Percentiles rank a stretch among this genome's conserved stretches.
Conservation (phyloP, 2,888 invertebrate species). For the Julus scandinavius region DNA sequence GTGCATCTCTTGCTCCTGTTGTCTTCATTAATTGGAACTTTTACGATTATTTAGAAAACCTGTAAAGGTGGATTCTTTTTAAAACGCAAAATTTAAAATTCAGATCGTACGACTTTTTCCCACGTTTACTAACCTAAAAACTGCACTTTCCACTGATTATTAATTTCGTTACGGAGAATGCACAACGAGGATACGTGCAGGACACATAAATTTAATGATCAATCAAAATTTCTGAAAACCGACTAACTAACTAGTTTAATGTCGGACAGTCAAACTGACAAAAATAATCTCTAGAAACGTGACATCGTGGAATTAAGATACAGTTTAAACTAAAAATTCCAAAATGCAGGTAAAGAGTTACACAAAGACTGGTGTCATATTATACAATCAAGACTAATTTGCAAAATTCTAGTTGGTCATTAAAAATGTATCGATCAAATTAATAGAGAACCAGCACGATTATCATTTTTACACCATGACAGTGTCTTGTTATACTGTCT, state of each 20-base stretch:
- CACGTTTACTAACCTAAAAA: slow-evolving; percentile 7
- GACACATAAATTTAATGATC: background rate
- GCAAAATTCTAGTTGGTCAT: too few relatives aligned
- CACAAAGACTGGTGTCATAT: too few relatives aligned
- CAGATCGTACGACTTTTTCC: background rate
- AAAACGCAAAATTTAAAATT: background rate
- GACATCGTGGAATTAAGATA: too few relatives aligned
- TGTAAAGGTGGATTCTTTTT: background rate
- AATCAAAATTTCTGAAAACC: background rate
- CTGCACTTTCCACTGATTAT: background rate
- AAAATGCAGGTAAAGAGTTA: too few relatives aligned
- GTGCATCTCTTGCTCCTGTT: background rate
- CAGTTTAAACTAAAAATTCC: too few relatives aligned
- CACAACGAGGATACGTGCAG: background rate
- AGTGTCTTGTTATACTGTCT: too few relatives aligned
- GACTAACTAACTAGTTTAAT: background rate
- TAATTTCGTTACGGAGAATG: background rate
- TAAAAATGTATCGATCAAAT: too few relatives aligned
- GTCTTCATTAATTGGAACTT: background rate
- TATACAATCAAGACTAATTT: too few relatives aligned
- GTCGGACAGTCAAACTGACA: background rate
- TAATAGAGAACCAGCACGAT: too few relatives aligned
- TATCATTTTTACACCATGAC: too few relatives aligned
- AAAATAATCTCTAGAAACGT: too few relatives aligned
- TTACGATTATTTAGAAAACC: background rate